Evolutionary conservation across 2,797 vertebrate genomes (phyloP), one percentile per base, ranked within the genome.

Genomic region (Poecilia wingei): DNA sequence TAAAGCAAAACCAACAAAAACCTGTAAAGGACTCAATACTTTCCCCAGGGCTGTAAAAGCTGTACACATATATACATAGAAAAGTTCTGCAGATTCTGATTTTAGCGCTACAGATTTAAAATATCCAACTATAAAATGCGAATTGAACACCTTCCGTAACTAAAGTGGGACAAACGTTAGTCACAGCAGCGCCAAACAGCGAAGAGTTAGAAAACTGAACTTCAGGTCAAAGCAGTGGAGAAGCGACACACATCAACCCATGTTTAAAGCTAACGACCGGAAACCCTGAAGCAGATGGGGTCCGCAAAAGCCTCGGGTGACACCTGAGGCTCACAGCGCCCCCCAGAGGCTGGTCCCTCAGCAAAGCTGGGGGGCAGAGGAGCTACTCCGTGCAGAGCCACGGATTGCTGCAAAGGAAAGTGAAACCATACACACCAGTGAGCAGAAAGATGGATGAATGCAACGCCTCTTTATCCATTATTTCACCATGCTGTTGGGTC

Each of bases 361-460:
- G 94, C 94, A 96, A 95, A 97, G 92, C 93, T 95, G 96, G 95
- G 96, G 88, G 95, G 81, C 87, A 94, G 94, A 92, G 91, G 95
- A 95, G 95, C 96, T 99, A 99, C 95, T 99, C 98, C 96, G 98
- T 99, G 97, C 98, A 99, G 97, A 99, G 97, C 98, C 98, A 99
- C 93, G 97, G 97, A 93, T 98, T 99, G 97, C 98, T 99, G 98
- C 95, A 98, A 97, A 97, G 96, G 96, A 98, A 97, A 97, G 96
- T 95, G 90, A 95, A 93, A 95, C 93, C 91, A 98, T 96, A 97
- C 92, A 97, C 87, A 93, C 91, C 89, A 91, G 86, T 96, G 87
- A 96, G 93, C 93, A 39, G 78, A 86, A 79, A 64, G 88, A 82
- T 85, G 86, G 81, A 69, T 84, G 76, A 75, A 80, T 77, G 81